phyloP scores from a whole-genome alignment of 2,797 vertebrate species.

The Anomalospiza imberbis region DNA sequence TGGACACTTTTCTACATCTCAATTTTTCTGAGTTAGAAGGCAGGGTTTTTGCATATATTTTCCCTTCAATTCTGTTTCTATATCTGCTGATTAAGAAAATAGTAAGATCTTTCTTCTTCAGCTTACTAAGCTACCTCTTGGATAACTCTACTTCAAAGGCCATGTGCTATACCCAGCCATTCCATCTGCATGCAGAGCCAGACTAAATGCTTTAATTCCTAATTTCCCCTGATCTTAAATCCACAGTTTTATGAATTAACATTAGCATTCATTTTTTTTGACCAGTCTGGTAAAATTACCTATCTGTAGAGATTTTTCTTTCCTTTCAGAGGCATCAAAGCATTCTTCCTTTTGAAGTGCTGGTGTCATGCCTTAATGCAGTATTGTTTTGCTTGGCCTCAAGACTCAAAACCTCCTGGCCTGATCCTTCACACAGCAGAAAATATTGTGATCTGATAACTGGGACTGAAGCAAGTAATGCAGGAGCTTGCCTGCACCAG shows the following conservation, averaged over 20 bases:
- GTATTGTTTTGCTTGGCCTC: conserved; percentile 2
- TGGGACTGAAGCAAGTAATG: not conserved
- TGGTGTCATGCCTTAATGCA: not conserved
- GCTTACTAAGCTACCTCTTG: not conserved
- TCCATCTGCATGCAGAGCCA: not conserved
- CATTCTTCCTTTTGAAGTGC: conserved; percentile 14
- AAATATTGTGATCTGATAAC: not conserved
- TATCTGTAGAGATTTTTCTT: not conserved
- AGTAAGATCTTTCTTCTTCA: not conserved
- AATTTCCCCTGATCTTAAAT: conserved; percentile 24
- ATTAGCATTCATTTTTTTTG: not conserved
- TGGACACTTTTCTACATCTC: not conserved
- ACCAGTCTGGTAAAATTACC: not conserved
- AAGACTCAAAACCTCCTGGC: not conserved
- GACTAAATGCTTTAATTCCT: conserved; percentile 13
- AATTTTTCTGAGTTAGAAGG: not conserved
- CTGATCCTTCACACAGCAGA: conserved; percentile 11
- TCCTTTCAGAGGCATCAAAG: conserved; percentile 26
- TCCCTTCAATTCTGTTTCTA: not conserved
- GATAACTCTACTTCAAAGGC: conserved; percentile 35
- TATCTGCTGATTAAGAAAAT: not conserved
- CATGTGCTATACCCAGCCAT: not conserved
- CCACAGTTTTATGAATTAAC: not conserved
- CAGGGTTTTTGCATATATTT: not conserved
- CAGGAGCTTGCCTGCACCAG: not conserved